These are phyloP conservation scores for Nyctibius bracteatus DNA, from an alignment of 2,113 vertebrate species.

Conservation along the genomic window DNA sequence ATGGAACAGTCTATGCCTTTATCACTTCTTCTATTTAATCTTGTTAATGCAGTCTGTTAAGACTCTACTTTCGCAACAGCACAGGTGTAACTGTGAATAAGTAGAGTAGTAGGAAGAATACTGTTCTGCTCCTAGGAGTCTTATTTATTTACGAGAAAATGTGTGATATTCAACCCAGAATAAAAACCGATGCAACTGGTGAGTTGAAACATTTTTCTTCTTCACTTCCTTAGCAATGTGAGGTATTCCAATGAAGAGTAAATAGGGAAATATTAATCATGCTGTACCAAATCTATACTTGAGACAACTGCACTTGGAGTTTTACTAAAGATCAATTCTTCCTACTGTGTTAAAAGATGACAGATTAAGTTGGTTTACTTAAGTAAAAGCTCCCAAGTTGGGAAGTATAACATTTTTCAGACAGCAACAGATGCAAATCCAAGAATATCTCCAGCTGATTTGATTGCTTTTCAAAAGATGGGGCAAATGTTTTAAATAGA, in stretches of 20 bases:
- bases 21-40: constrained; percentile 79
- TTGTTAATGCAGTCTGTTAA: constrained; percentile 76
- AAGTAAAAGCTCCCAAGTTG: constrained; percentile 25
- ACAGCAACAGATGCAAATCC: constrained; percentile 20
- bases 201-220: constrained; percentile 68
- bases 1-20: constrained; percentile 74
- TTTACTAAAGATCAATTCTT: constrained; percentile 17
- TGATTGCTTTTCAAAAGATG: constrained; percentile 21
- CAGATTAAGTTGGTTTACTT: constrained; percentile 36
- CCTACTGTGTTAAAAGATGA: constrained; percentile 11
- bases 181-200: constrained; percentile 82
- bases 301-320: neutral
- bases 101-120: constrained; percentile 27
- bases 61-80: constrained; percentile 65
- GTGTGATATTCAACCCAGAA: constrained; percentile 73
- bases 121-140: constrained; percentile 38
- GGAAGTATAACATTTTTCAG: constrained; percentile 45
- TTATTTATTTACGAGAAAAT: constrained; percentile 59
- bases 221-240: neutral
- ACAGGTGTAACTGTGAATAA: constrained; percentile 48
- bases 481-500: constrained; percentile 23
- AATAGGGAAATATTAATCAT: neutral
- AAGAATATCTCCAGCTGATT: constrained; percentile 42
- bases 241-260: neutral
- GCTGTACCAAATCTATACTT: neutral